Conservation (phyloP, 1,140 invertebrate genomes). For the Leptinotarsa defecta region DNA sequence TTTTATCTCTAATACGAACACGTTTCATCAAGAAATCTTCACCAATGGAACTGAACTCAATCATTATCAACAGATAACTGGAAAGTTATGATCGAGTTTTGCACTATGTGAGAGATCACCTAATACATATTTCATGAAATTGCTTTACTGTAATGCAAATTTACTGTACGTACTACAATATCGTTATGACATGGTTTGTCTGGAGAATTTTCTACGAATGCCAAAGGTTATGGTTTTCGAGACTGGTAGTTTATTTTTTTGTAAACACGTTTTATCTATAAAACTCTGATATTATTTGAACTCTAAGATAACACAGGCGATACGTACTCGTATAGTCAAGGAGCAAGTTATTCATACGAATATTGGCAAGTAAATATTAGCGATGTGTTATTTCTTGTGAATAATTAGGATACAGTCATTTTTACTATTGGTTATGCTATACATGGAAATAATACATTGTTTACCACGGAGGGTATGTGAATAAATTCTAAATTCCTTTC, state of each 20-base stretch:
- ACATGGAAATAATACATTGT: no score
- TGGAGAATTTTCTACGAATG: not conserved
- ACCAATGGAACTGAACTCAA: not conserved
- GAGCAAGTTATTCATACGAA: no score
- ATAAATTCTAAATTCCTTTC: no score
- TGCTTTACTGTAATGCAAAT: conserved; percentile 1
- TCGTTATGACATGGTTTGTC: not conserved
- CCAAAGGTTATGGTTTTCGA: not conserved
- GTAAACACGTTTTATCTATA: not conserved
- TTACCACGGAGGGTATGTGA: no score
- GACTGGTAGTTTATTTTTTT: not conserved
- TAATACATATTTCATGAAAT: not conserved
- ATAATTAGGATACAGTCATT: no score
- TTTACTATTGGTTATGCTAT: no score
- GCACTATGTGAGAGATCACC: not conserved
- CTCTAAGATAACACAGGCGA: not conserved
- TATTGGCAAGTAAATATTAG: no score
- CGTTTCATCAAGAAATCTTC: not conserved
- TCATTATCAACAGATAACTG: conserved; percentile 10
- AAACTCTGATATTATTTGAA: not conserved
- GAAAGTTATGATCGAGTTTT: not conserved
- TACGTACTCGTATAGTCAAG: no score
- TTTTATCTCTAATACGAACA: not conserved
- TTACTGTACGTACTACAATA: not conserved
- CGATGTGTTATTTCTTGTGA: no score